Evolutionary conservation across 2,888 invertebrate genomes (phyloP), one percentile per base, ranked within the genome.

Genomic region (Agonopterix subpropinquella): DNA sequence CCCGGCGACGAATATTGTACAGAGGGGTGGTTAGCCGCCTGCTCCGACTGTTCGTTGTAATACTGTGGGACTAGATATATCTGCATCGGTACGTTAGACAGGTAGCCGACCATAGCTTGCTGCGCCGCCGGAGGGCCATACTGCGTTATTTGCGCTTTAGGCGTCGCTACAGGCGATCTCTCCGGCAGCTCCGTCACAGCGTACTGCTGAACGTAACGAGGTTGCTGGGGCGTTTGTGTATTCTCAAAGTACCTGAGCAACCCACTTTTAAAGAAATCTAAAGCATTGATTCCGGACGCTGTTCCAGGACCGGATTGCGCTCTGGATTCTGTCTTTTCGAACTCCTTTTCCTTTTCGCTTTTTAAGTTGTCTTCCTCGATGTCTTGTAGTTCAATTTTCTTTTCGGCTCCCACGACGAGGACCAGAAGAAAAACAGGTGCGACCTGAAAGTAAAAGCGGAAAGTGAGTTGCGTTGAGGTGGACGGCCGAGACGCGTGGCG

Each of bases 311-410:
- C 50, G 8, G 54, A 56, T 51, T 74, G 69, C 7, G 70, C 56
- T 11, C 63, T 64, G 2, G 64, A 61, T 39, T 76, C 77, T 0
- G 71, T 53, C 52, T 77, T 76, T 0, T 76, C 77, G 8, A 61
- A 51, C 1, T 80, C 64, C 49, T 73, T 77, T 58, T 83, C 81
- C 55, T 86, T 84, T 72, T 92, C 92, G 58, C 89, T 90, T 47
- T 90, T 89, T 47, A 92, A 73, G 64, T 92, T 93, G 62, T 94
- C 94, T 37, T 91, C 89, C 68, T 95, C 94, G 55, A 94, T 93
- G 73, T 94, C 94, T 70, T 94, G 93, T 45, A 94, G 80, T 58
- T 92, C 91, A 50, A 93, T 89, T 75, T 92, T 93, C 68, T 91
- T 90, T 50, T 92, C 91, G 43, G 81, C 85, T 60, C 65, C 62